A percentile compares a stretch with the other conserved stretches of the same genome.
Conservation (phyloP, 2,888 invertebrate genomes). For the Lottia scabra region DNA sequence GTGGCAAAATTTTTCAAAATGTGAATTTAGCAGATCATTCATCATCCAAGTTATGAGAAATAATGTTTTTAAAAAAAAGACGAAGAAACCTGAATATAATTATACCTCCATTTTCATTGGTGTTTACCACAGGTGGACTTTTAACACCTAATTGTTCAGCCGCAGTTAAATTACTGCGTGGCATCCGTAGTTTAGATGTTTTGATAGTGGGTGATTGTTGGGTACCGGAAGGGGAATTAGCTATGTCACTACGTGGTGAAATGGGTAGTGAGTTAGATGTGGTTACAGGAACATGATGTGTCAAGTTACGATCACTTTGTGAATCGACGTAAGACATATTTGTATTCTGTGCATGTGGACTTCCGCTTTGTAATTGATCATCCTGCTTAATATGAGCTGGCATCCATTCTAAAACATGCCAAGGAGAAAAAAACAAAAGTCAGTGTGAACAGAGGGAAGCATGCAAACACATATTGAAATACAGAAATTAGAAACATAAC, state of each 20-base stretch:
- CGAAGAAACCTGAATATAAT: neutral
- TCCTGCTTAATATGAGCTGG: neutral
- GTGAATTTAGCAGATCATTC: no score
- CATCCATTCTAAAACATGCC: constrained; percentile 3
- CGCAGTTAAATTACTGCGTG: constrained; percentile 46
- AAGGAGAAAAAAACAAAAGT: neutral
- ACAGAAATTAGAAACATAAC: no score
- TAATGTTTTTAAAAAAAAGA: neutral
- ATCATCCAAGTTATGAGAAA: no score
- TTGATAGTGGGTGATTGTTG: constrained; percentile 15
- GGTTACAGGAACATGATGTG: neutral
- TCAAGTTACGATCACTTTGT: neutral
- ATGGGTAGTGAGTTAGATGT: constrained; percentile 10
- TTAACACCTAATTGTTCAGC: constrained; percentile 56
- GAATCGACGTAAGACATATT: neutral
- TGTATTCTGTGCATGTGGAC: neutral
- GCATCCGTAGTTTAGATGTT: constrained; percentile 24
- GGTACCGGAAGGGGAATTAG: constrained; percentile 16
- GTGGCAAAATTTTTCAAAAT: no score
- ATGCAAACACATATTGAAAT: neutral
- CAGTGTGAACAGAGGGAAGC: constrained; percentile 2
- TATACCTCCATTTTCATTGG: constrained; percentile 43
- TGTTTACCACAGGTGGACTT: constrained; percentile 46
- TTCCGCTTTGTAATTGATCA: neutral
- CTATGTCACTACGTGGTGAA: neutral